Base-by-base conservation (phyloP, 2,113 vertebrate species). In the Drymodes brunneopygia region DNA sequence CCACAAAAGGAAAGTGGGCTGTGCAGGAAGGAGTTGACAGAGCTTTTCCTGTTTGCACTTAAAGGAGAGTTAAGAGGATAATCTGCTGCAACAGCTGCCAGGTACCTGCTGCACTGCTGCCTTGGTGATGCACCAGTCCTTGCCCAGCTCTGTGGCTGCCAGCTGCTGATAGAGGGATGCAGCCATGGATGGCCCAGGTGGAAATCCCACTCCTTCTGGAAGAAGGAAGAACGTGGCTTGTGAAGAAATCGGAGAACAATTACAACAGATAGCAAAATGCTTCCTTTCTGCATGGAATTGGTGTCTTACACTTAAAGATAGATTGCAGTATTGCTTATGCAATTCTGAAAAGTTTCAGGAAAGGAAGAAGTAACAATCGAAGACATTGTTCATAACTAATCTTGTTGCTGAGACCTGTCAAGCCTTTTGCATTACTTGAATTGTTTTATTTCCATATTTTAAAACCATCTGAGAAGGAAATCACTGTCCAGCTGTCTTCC, bases 21-120 rank as follows among this genome's bases (percentile, higher is more conserved):
- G 38, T 81, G 56, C 58, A 86, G 69, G 65, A 88, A 74, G 86
- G 75, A 92, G 60, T 64, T 81, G 91, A 81, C 86, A 60, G 75
- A 90, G 86, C 80, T 96, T 92, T 95, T 95, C 91, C 87, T 97
- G 64, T 71, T 89, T 74, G 83, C 85, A 88, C 53, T 89, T 97
- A 75, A 87, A 92, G 67, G 28, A 72, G 73, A 96, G 61, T 87
- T 95, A 91, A 92, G 70, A 57, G 81, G 81, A 81, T 95, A 95
- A 96, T 95, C 92, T 87, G 27, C 88, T 94, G 48, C 5, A 36
- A 31, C 92, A 94, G 94, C 92, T 95, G 94, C 83, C 86, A 89
- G 73, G 86, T 89, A 85, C 45, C 61, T 79, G 13, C 57, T 86
- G 77, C 44, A 35, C 20, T 75, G 65, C 88, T 88, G 81, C 1